These are phyloP conservation scores for Vombatus ursinus DNA, from an alignment of 2,113 vertebrate species.

Conservation along the genomic window DNA sequence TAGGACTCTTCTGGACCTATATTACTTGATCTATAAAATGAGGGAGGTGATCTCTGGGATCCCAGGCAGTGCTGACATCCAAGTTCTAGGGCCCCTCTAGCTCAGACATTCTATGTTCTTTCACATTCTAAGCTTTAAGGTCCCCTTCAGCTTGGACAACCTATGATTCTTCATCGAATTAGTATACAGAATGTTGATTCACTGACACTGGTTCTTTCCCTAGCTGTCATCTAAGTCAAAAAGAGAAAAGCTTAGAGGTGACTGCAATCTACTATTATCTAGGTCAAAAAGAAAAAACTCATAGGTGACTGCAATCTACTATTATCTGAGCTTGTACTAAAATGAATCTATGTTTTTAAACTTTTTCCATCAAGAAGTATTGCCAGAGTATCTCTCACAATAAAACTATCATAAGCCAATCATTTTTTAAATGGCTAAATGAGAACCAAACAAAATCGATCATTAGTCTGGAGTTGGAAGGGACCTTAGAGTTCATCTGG, in stretches of 20 bases:
- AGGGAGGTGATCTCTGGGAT: neutral
- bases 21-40: neutral
- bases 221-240: neutral
- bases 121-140: neutral
- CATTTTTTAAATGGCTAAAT: slow-evolving; percentile 34
- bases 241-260: rapidly evolving
- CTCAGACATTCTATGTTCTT: neutral
- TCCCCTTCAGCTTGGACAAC: neutral
- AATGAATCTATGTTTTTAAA: slow-evolving; percentile 28
- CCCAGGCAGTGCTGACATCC: neutral
- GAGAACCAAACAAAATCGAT: neutral
- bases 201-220: neutral
- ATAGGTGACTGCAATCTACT: neutral
- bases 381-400: neutral
- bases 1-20: neutral
- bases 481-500: neutral
- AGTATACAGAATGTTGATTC: neutral
- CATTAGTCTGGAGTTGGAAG: neutral
- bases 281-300: neutral
- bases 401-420: neutral
- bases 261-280: neutral
- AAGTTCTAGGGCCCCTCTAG: neutral
- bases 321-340: neutral
- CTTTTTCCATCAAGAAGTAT: neutral
- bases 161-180: neutral